A percentile compares a stretch with the other conserved stretches of the same genome.
Conservation (phyloP, 1,140 invertebrate genomes). For the Stratiolaelaps scimitus region DNA sequence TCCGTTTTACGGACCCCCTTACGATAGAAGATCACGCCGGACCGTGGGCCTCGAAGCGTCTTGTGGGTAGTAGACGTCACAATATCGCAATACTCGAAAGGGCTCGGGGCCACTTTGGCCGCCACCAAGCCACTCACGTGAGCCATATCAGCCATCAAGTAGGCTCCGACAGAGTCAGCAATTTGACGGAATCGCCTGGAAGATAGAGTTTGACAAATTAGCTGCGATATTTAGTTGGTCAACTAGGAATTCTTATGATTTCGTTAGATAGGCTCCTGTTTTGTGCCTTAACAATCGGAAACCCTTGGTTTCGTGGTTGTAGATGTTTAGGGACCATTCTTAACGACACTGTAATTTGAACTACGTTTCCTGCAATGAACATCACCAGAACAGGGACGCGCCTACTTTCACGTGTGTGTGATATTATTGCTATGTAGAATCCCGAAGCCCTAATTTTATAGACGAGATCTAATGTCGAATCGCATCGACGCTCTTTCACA, state of each 20-base stretch:
- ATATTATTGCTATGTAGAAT: too few species aligned
- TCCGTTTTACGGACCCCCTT: conserved; percentile 44
- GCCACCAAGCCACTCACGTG: conserved; percentile 55
- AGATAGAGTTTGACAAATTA: too few species aligned
- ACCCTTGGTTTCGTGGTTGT: not conserved
- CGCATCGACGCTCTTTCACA: too few species aligned
- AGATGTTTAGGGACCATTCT: not conserved
- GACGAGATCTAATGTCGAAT: too few species aligned
- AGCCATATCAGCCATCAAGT: conserved; percentile 56
- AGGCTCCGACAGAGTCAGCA: conserved; percentile 49
- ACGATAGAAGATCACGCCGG: conserved; percentile 50
- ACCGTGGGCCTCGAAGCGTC: conserved; percentile 49
- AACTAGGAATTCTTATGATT: not conserved
- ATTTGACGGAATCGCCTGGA: conserved; percentile 49
- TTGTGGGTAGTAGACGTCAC: conserved; percentile 56
- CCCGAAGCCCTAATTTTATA: too few species aligned
- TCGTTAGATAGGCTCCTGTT: not conserved
- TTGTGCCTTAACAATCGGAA: not conserved
- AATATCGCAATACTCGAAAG: conserved; percentile 53
- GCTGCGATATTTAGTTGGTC: too few species aligned
- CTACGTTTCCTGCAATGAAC: too few species aligned
- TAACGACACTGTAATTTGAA: too few species aligned
- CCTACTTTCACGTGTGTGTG: too few species aligned
- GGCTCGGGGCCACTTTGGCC: conserved; percentile 48
- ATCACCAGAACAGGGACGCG: too few species aligned